Conservation (phyloP, 2,113 vertebrate genomes). For the Desmodus rotundus region DNA sequence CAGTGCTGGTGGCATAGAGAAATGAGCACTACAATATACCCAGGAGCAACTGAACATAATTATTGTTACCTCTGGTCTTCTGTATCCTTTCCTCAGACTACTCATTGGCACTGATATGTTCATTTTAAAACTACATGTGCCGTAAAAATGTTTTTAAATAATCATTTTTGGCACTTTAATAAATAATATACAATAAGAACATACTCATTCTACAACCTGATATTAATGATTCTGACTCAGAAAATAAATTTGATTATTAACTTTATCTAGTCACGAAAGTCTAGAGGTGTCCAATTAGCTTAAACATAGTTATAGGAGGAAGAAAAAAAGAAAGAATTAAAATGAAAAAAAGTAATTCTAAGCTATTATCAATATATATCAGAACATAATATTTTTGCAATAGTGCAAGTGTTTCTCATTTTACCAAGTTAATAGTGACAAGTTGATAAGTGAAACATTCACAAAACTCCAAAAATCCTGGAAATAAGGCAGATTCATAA, state of each 20-base stretch:
- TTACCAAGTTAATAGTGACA: not conserved
- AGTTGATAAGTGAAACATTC: not conserved
- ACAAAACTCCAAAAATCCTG: not conserved
- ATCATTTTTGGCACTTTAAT: not conserved
- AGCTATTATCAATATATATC: not conserved
- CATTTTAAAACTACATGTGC: not conserved
- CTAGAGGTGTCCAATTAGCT: not conserved
- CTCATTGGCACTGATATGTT: not conserved
- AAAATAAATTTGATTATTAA: not conserved
- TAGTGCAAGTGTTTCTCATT: not conserved
- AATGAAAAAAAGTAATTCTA: not conserved
- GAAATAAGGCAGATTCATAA: not conserved
- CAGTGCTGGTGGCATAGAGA: conserved; percentile 6
- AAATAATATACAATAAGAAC: not conserved
- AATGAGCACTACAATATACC: not conserved
- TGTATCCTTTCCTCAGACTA: not conserved
- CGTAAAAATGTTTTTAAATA: not conserved
- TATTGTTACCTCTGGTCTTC: not conserved
- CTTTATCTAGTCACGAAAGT: not conserved
- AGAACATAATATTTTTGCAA: not conserved
- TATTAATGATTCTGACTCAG: not conserved
- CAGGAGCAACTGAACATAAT: not conserved
- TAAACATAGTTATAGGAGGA: not conserved
- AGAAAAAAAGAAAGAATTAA: not conserved
- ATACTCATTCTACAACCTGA: not conserved